Conservation (phyloP, 2,113 vertebrate species). For the Gadus macrocephalus region DNA sequence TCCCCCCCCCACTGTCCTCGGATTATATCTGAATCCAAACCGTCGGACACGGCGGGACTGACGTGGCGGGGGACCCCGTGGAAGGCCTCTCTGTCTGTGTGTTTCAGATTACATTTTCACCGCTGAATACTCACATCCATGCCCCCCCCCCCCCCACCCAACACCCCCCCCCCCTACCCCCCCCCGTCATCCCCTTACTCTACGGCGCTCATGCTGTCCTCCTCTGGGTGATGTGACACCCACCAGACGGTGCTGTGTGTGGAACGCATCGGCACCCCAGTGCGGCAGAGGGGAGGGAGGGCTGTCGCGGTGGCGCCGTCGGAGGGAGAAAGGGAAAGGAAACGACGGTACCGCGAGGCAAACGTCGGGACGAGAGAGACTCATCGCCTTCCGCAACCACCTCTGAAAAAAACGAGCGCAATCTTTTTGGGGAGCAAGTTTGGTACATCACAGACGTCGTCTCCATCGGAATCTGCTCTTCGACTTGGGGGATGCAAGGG, state of each 20-base stretch:
- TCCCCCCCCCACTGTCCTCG: not conserved
- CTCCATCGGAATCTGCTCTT: slow-evolving; percentile 25
- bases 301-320: slow-evolving; percentile 14
- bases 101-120: slow-evolving; percentile 68
- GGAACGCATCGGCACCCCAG: slow-evolving; percentile 31
- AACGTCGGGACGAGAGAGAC: slow-evolving; percentile 12
- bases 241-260: slow-evolving; percentile 36
- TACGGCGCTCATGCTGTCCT: slow-evolving; percentile 22
- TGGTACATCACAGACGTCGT: slow-evolving; percentile 37
- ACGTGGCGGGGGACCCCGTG: slow-evolving; percentile 46
- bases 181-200: slow-evolving; percentile 18
- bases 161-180: too few relatives aligned
- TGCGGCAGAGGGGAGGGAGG: slow-evolving; percentile 3
- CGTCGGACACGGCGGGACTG: slow-evolving; percentile 23
- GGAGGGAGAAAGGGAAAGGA: slow-evolving; percentile 13
- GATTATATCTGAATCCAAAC: slow-evolving; percentile 53
- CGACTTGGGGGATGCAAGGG: too few relatives aligned
- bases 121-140: too few relatives aligned
- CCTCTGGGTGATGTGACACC: slow-evolving; percentile 60
- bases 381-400: slow-evolving; percentile 2
- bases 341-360: slow-evolving; percentile 25
- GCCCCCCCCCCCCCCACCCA: not conserved
- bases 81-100: slow-evolving; percentile 46
- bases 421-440: not conserved
- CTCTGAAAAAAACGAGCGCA: not conserved